Evolutionary conservation across 2,797 vertebrate genomes (phyloP).

Genomic region (Lindbergichthys nudifrons): DNA sequence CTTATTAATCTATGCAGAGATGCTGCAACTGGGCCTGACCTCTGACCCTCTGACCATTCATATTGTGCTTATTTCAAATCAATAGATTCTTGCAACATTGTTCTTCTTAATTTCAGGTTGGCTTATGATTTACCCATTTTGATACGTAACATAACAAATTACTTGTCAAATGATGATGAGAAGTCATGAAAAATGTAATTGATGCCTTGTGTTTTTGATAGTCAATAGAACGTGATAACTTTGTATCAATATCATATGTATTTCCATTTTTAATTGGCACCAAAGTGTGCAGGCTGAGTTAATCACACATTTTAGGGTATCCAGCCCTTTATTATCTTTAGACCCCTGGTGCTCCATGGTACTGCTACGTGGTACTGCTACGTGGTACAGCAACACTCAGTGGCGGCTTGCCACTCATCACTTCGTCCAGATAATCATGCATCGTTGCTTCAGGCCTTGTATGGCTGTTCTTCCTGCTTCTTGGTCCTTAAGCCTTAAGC

Average conservation of each 20-base stretch:
- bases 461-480: conserved; percentile 57
- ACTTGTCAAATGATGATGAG: background rate
- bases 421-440: conserved; percentile 52
- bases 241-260: background rate
- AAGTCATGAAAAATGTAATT: background rate
- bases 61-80: background rate
- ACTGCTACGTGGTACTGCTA: conserved; percentile 1
- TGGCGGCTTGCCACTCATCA: conserved; percentile 36
- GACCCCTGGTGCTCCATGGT: background rate
- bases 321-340: background rate
- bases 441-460: conserved; percentile 64
- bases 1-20: background rate
- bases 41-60: background rate
- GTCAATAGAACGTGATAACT: background rate
- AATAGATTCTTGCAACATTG: background rate
- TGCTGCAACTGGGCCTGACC: background rate
- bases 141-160: background rate
- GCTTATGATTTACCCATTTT: background rate
- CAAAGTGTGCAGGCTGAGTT: background rate
- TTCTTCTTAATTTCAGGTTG: background rate
- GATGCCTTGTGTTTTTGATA: background rate
- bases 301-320: background rate
- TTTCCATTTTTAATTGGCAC: background rate
- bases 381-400: conserved; percentile 13
- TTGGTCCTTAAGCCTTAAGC: conserved; percentile 62